Evolutionary conservation across 2,888 invertebrate species (phyloP).

Genomic region (Torymus tubicola): DNA sequence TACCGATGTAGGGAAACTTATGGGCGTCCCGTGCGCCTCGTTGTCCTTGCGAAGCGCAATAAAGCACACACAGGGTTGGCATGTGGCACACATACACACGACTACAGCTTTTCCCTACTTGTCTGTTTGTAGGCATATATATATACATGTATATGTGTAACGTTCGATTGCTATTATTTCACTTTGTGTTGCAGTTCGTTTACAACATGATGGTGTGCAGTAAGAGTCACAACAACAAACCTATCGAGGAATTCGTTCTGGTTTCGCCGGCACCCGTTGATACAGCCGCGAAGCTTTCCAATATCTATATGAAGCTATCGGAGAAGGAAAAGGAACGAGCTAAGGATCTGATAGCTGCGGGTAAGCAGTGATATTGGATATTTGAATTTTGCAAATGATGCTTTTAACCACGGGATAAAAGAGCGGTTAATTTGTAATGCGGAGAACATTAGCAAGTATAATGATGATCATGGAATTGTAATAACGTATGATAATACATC

Average conservation of each 20-base stretch:
- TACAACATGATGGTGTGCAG: slow-evolving; percentile 99
- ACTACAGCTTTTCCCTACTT: too few relatives aligned
- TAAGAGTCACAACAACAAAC: slow-evolving; percentile 95
- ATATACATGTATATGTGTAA: too few relatives aligned
- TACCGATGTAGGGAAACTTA: too few relatives aligned
- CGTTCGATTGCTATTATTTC: slow-evolving; percentile 37
- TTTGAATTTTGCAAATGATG: too few relatives aligned
- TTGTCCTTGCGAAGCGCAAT: slow-evolving; percentile 17
- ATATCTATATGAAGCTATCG: slow-evolving; percentile 91
- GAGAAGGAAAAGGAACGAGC: slow-evolving; percentile 98
- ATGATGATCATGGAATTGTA: too few relatives aligned
- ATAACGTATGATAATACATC: too few relatives aligned
- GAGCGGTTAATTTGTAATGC: not conserved
- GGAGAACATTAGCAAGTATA: too few relatives aligned
- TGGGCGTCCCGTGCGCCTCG: not conserved
- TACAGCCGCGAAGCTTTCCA: slow-evolving; percentile 97
- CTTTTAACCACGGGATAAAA: too few relatives aligned
- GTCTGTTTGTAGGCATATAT: too few relatives aligned
- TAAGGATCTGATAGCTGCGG: slow-evolving; percentile 95
- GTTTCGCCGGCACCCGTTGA: slow-evolving; percentile 99
- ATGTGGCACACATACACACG: too few relatives aligned
- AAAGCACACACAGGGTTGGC: slow-evolving; percentile 15
- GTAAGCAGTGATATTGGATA: slow-evolving; percentile 69
- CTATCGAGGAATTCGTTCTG: slow-evolving; percentile 97
- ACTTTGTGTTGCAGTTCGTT: slow-evolving; percentile 81